Evolutionary conservation across 2,888 invertebrate genomes (phyloP), one percentile per base, ranked within the genome.

Genomic region (Drosophila siamana): DNA sequence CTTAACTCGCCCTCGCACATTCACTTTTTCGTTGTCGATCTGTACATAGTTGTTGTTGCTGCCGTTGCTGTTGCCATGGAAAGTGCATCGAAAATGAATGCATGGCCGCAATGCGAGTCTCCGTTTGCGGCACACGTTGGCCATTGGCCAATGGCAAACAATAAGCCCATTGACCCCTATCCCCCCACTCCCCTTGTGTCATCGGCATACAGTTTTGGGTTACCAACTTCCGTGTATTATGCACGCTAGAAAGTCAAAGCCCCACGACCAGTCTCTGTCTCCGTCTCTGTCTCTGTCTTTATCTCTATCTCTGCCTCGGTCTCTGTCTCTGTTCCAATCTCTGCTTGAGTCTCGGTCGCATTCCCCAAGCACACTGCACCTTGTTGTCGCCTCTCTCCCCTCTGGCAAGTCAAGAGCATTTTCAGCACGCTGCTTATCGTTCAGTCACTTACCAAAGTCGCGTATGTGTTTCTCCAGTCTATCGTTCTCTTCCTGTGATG

Each of bases 401-500:
- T 2, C 30, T 30, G 52, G 52, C 51, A 33, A 44, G 0, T 26
- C 46, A 33, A 33, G n/a, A 8, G 28, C 26, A 28, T 26, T 36
- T 36, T 24, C 7, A 24, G 11, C n/a, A n/a, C n/a, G n/a, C n/a
- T n/a, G n/a, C n/a, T n/a, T n/a, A n/a, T n/a, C 43, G 50, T 33
- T 13, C 47, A 30, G 19, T 48, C 64, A 90, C 93, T 93, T 93
- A 96, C 97, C 97, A 91, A 96, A 97, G 91, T 97, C 97, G 92
- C 96, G 95, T 78, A 97, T 97, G 91, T 97, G 96, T 92, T 97
- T 97, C 91, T 97, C 97, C 79, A 98, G 93, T 91, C 96, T 95
- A 91, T 97, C 96, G 90, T 98, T 97, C 92, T 98, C 97, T 90
- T 97, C 97, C 92, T 97, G 97, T 62, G 97, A 96, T 61, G 96